A percentile compares a stretch with the other conserved stretches of the same genome.
phyloP scores from a whole-genome alignment of 2,113 vertebrate genomes.

The Pitta sordida region DNA sequence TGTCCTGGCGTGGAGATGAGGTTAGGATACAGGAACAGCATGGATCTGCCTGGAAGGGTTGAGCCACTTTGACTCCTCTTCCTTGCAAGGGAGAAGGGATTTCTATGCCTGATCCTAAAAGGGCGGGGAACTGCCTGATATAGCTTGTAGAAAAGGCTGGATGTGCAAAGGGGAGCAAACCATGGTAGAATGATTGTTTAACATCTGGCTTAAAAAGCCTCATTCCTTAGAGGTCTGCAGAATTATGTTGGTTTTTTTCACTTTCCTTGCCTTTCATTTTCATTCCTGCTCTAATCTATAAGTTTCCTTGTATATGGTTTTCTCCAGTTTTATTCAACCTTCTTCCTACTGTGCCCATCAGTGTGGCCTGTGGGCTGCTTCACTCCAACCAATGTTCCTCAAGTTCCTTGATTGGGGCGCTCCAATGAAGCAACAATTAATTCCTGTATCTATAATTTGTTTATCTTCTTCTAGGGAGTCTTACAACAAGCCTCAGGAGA shows the following conservation, averaged over 20 bases:
- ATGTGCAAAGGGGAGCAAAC: rapidly evolving
- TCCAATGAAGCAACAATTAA: constrained; percentile 23
- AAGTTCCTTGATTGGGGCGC: background rate
- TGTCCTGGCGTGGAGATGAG: background rate
- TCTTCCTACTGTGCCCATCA: background rate
- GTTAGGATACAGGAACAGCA: background rate
- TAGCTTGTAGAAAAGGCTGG: background rate
- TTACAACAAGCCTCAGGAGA: constrained; percentile 8
- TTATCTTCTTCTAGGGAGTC: constrained; percentile 23
- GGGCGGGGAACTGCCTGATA: background rate
- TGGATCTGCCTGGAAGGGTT: background rate
- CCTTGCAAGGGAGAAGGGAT: background rate
- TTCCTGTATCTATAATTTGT: constrained; percentile 36
- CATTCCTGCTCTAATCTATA: background rate
- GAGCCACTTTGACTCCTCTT: background rate
- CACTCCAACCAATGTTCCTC: background rate
- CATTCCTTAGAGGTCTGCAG: background rate
- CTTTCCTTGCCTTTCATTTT: background rate
- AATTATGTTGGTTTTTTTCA: background rate
- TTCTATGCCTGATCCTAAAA: background rate
- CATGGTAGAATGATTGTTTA: background rate
- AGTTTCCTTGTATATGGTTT: background rate
- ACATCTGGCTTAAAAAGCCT: background rate
- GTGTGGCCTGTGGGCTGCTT: background rate
- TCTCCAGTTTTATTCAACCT: background rate